Conservation (phyloP, 2,797 vertebrate species). For the Serranus cabrilla region DNA sequence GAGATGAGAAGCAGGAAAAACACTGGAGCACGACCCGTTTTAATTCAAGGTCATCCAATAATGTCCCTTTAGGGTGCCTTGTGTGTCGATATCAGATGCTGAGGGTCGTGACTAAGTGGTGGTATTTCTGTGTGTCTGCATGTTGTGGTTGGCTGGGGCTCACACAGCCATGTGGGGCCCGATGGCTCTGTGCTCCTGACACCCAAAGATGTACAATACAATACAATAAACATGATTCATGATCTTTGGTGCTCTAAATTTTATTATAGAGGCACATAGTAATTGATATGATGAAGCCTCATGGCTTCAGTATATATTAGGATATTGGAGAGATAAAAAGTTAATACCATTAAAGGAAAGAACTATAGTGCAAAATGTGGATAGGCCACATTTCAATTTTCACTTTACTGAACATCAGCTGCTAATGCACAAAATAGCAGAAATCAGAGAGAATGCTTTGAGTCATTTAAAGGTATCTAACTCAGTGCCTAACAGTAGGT, state of each 20-base stretch:
- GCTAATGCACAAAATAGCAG: conserved; percentile 1
- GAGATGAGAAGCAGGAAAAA: no score
- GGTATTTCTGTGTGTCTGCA: no score
- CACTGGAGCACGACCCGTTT: not conserved
- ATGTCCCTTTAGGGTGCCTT: no score
- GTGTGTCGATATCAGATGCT: no score
- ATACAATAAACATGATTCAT: not conserved
- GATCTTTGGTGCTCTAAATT: not conserved
- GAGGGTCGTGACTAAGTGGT: no score
- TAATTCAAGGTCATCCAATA: no score
- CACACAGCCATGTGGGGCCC: no score
- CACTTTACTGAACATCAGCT: not conserved
- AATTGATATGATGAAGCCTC: not conserved
- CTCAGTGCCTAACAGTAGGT: not conserved
- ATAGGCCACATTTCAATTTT: not conserved
- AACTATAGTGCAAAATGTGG: not conserved
- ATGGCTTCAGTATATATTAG: not conserved
- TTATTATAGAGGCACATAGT: not conserved
- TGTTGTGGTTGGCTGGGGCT: no score
- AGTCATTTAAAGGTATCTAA: not conserved
- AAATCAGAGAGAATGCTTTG: not conserved
- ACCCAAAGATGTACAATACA: no score
- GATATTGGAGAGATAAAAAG: not conserved
- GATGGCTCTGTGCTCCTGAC: no score
- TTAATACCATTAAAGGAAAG: not conserved